Evolutionary conservation across 2,797 vertebrate genomes (phyloP).

Genomic region (Sebastes umbrosus): DNA sequence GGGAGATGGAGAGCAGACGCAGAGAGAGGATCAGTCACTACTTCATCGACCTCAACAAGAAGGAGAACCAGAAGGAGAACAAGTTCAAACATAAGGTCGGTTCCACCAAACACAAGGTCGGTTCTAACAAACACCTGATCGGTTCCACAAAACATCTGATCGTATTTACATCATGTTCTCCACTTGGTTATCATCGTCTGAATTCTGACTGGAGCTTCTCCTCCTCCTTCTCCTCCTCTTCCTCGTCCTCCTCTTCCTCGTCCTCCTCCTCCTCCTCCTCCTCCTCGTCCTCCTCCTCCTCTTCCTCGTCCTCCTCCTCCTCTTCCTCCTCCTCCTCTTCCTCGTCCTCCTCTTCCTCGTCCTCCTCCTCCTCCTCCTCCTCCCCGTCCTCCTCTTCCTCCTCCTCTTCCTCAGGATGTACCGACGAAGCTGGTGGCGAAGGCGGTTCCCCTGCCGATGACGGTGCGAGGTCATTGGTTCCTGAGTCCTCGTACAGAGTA

Average conservation of each 20-base stretch:
- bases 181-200: too few species aligned
- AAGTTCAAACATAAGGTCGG: slow-evolving; percentile 77
- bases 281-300: too few species aligned
- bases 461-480: slow-evolving; percentile 95
- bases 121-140: too few species aligned
- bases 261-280: too few species aligned
- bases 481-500: slow-evolving; percentile 95
- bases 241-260: not conserved
- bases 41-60: slow-evolving; percentile 97
- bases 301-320: accelerated
- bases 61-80: slow-evolving; percentile 93
- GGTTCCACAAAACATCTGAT: too few species aligned
- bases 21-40: slow-evolving; percentile 93
- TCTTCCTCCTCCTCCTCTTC: not conserved
- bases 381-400: not conserved
- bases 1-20: slow-evolving; percentile 91
- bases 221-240: not conserved
- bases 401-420: slow-evolving; percentile 83
- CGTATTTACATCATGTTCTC: too few species aligned
- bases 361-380: too few species aligned
- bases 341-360: too few species aligned
- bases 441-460: slow-evolving; percentile 94
- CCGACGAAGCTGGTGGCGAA: slow-evolving; percentile 96
- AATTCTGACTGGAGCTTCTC: too few species aligned
- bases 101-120: too few species aligned